Conservation (phyloP, 2,113 vertebrate species). For the Platanista minor region DNA sequence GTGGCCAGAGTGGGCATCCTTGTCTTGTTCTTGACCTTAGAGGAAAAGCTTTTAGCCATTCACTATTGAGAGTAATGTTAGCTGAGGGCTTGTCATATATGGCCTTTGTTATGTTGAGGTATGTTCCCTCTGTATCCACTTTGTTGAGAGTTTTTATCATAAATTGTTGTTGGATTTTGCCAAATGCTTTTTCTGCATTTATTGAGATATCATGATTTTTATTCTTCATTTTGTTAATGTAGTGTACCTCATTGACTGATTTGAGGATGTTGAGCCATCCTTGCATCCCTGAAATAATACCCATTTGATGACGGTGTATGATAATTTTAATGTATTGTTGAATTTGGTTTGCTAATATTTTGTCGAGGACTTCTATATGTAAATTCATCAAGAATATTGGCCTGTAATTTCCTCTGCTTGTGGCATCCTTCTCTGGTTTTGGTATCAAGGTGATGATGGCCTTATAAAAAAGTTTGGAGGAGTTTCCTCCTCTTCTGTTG, state of each 20-base stretch:
- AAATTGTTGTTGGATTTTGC: not conserved
- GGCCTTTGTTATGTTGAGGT: not conserved
- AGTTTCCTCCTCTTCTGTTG: not conserved
- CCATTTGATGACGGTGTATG: not conserved
- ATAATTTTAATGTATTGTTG: not conserved
- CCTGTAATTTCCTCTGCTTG: not conserved
- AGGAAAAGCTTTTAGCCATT: not conserved
- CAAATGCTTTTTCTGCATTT: not conserved
- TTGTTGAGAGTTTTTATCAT: not conserved
- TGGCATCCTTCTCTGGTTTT: not conserved
- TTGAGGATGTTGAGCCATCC: not conserved
- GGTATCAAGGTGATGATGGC: not conserved
- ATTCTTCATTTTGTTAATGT: too few species aligned
- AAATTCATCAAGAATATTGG: not conserved
- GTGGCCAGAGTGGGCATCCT: not conserved
- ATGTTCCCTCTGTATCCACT: not conserved
- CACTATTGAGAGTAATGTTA: not conserved
- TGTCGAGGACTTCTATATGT: not conserved
- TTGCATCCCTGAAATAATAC: not conserved
- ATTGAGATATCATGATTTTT: not conserved
- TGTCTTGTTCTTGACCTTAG: not conserved
- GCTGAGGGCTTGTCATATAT: not conserved
- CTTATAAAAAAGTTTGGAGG: not conserved
- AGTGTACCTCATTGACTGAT: not conserved
- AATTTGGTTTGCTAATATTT: not conserved